phyloP scores from a whole-genome alignment of 2,888 invertebrate species.

The Aphidoletes aphidimyza region DNA sequence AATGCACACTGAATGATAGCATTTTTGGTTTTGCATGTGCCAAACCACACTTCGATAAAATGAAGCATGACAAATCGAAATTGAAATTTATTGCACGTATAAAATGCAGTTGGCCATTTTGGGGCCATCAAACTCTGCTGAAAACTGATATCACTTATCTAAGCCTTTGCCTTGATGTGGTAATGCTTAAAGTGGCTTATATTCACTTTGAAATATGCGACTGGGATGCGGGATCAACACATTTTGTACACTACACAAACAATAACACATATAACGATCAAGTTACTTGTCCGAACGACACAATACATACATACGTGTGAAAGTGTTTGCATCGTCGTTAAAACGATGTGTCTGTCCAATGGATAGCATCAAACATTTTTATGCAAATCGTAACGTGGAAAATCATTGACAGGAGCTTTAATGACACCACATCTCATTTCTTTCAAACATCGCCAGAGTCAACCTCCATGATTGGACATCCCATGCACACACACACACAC shows the following conservation, averaged over 20 bases:
- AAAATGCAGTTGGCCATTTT: conserved; percentile 8
- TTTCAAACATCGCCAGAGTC: neutral
- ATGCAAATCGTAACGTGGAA: neutral
- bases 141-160: conserved; percentile 22
- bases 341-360: too few species aligned
- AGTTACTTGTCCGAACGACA: neutral
- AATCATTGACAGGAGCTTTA: neutral
- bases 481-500: neutral
- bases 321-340: neutral
- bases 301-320: neutral
- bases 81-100: conserved; percentile 32
- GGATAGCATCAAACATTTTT: too few species aligned
- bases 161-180: neutral
- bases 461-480: too few species aligned
- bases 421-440: neutral
- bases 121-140: neutral
- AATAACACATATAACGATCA: neutral
- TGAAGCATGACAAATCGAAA: neutral
- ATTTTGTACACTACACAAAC: neutral
- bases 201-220: conserved; percentile 35
- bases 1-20: too few species aligned
- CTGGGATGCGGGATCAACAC: neutral
- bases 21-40: too few species aligned
- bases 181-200: conserved; percentile 23
- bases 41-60: too few species aligned